Base-by-base conservation (phyloP, 2,888 invertebrate species). In the Aleiodes testaceus region DNA sequence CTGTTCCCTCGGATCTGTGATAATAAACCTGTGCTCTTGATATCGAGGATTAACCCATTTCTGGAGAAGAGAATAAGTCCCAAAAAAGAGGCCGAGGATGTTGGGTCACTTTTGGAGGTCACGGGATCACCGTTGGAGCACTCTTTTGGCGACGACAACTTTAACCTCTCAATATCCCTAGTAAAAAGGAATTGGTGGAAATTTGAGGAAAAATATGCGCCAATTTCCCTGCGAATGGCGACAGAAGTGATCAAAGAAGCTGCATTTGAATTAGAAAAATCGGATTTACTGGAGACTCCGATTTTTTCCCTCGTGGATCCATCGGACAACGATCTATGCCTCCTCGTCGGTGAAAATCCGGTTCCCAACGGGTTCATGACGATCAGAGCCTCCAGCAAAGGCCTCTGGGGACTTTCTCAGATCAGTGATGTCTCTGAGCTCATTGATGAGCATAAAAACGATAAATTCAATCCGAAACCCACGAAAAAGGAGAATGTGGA, bases 91-190 rank as follows among this genome's bases (percentile, higher is more conserved):
- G 26, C n/a, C 16, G 45, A 45, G 14, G 42, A 3, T 18, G 44
- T 3, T 12, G 20, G 20, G 11, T 18, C 14, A 6, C 1, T 18
- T 5, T 67, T 76, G 9, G 81, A 84, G 30, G 50, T 81, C 6
- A 83, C 81, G 18, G 83, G 83, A 14, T 81, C 80, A 12, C 83
- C 83, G 20, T 64, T 84, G 63, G 55, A 76, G 16, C 81, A 79
- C 66, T 79, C 82, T 0, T 83, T 82, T 36, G 74, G 61, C 0
- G 78, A 78, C 5, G 77, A 72, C 20, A 70, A 74, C 18, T 77
- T 81, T 11, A 77, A 82, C 3, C 76, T 81, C 16, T 79, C 77
- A 0, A 67, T 79, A 14, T 20, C 76, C 2, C 22, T 69, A 4
- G 9, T 64, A 1, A 78, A 72, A 22, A 74, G 72, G 12, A 78